phyloP scores from a whole-genome alignment of 2,113 vertebrate species.

The Pachyramphus minor region DNA sequence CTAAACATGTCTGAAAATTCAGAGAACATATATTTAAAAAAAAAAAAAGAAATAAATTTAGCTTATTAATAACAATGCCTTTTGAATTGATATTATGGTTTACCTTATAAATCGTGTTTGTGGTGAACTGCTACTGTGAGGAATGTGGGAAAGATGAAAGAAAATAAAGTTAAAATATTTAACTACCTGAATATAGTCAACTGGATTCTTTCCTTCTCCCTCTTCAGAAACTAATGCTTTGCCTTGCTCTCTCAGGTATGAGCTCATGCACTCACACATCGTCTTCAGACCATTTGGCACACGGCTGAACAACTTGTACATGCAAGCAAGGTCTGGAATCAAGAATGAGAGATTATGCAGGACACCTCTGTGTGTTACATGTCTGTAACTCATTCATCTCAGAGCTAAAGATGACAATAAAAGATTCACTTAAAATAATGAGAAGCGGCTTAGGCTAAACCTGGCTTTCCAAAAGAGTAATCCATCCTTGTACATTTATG shows the following conservation, averaged over 20 bases:
- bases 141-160: background rate
- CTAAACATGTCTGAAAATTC: background rate
- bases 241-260: constrained; percentile 93
- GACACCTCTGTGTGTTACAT: background rate
- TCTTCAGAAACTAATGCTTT: constrained; percentile 97
- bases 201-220: constrained; percentile 96
- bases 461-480: background rate
- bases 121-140: background rate
- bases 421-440: background rate
- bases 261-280: constrained; percentile 99
- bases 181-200: constrained; percentile 96
- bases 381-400: background rate
- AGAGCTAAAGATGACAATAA: background rate
- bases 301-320: constrained; percentile 97
- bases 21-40: background rate
- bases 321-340: constrained; percentile 90
- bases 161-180: background rate
- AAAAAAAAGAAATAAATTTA: background rate
- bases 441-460: background rate
- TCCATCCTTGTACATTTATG: background rate
- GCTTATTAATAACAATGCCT: background rate
- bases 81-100: background rate
- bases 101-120: background rate
- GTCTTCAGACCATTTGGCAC: constrained; percentile 97
- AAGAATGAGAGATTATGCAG: constrained; percentile 23